Evolutionary conservation across 2,888 invertebrate species (phyloP).

Genomic region (Drosophila recens): DNA sequence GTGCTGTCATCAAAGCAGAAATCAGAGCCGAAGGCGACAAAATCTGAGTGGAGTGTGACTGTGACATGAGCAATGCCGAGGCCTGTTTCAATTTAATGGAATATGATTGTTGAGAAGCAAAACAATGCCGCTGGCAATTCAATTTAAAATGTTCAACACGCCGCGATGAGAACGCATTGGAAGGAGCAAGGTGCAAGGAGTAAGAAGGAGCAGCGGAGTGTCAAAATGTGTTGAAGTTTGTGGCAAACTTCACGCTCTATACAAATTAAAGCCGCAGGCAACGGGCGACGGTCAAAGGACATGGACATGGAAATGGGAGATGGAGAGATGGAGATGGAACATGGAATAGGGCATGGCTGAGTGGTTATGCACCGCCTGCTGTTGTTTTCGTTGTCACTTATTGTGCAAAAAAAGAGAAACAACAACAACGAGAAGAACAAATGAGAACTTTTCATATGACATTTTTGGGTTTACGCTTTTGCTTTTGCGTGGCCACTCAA

Average conservation of each 20-base stretch:
- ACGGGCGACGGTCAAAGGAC: conserved; percentile 33
- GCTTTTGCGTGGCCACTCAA: conserved; percentile 83
- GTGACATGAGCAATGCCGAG: conserved; percentile 71
- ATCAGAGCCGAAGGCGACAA: conserved; percentile 61
- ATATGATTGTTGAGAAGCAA: conserved; percentile 84
- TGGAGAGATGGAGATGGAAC: conserved; percentile 28
- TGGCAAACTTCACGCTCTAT: conserved; percentile 78
- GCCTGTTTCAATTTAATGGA: conserved; percentile 79
- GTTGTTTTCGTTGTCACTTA: conserved; percentile 81
- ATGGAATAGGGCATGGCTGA: conserved; percentile 43
- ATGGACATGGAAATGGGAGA: conserved; percentile 4
- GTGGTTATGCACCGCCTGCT: conserved; percentile 75
- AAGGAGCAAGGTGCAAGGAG: conserved; percentile 11
- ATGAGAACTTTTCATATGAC: conserved; percentile 68
- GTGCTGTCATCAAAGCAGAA: conserved; percentile 68
- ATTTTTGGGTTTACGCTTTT: conserved; percentile 74
- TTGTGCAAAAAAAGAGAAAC: conserved; percentile 60
- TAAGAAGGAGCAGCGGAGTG: conserved; percentile 40
- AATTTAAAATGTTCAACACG: conserved; percentile 79
- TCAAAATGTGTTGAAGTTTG: conserved; percentile 67
- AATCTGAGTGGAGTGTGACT: conserved; percentile 22
- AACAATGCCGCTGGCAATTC: conserved; percentile 84
- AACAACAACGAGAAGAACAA: conserved; percentile 44
- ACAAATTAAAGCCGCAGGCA: conserved; percentile 78
- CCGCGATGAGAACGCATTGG: conserved; percentile 56